Conservation (phyloP, 2,888 invertebrate genomes). For the Cheilosia vernalis region DNA sequence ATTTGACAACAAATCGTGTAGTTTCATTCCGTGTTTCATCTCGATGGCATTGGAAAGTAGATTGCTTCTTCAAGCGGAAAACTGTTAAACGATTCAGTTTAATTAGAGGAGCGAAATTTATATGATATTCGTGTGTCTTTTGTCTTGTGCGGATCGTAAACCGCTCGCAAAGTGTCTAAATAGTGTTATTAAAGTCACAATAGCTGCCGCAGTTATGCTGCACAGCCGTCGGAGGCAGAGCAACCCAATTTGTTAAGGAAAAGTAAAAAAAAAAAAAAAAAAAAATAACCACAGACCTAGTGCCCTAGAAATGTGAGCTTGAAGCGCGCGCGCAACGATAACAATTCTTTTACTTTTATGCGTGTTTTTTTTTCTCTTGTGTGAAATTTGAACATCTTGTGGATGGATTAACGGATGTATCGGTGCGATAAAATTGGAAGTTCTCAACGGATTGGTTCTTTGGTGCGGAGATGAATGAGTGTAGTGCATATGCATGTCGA, state of each 20-base stretch:
- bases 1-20: slow-evolving; percentile 60
- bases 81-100: slow-evolving; percentile 66
- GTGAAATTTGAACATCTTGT: slow-evolving; percentile 30
- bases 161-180: slow-evolving; percentile 37
- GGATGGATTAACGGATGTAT: slow-evolving; percentile 18
- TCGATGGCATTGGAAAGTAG: slow-evolving; percentile 68
- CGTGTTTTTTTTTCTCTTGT: slow-evolving; percentile 19
- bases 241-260: slow-evolving; percentile 66
- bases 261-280: slow-evolving; percentile 43
- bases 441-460: slow-evolving; percentile 20
- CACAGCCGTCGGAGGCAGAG: slow-evolving; percentile 21
- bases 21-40: neutral
- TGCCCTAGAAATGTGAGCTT: slow-evolving; percentile 73
- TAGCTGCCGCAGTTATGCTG: slow-evolving; percentile 44
- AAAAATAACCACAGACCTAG: slow-evolving; percentile 71
- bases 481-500: slow-evolving; percentile 30
- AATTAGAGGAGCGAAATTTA: slow-evolving; percentile 67
- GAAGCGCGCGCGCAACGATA: slow-evolving; percentile 43
- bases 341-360: slow-evolving; percentile 43
- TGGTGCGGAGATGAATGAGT: slow-evolving; percentile 40
- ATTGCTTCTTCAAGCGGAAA: slow-evolving; percentile 68
- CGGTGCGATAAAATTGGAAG: slow-evolving; percentile 14
- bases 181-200: slow-evolving; percentile 57
- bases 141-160: slow-evolving; percentile 15
- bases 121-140: slow-evolving; percentile 15